Base-by-base conservation (phyloP, 2,888 invertebrate species). In the Drosophila paracracens region DNA sequence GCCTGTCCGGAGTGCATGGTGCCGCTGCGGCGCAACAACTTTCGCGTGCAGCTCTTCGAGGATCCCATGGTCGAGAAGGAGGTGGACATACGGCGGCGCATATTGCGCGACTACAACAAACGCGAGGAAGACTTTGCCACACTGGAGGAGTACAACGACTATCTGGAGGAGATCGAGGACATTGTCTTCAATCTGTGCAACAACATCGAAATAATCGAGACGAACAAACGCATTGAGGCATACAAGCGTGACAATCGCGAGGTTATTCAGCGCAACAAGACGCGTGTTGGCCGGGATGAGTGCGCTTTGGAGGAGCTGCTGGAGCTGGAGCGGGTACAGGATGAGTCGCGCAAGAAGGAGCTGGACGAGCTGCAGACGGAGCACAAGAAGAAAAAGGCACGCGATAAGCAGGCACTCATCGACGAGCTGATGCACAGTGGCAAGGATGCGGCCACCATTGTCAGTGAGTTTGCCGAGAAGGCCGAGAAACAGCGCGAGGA, bases 41-140 rank as follows among this genome's bases (percentile, higher is more conserved):
- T 98, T 92, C 95, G 99, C 61, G 96, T 98, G 7, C 99, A 99
- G 91, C 94, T 99, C 25, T 99, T 99, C 92, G 99, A 99, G 94
- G 99, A 99, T 94, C 95, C 99, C 0, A 95, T 95, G 94, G 97
- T 99, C 0, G 99, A 99, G 93, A 99, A 99, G 92, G 99, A 99
- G 94, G 97, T 99, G 11, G 98, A 99, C 91, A 98, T 99, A 74
- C 94, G 99, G 36, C 97, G 97, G 91, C 94, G 97, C 81, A 96
- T 99, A 29, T 94, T 98, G 16, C 95, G 96, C 82, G 98, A 99
- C 93, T 99, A 96, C 91, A 99, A 99, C 91, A 98, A 99, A 91
- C 98, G 97, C 36, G 98, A 98, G 92, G 98, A 98, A 80, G 99
- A 99, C 93, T 99, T 99, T 92, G 92, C 94, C 0, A 94, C 96